Base-by-base conservation (phyloP, 2,888 invertebrate genomes). In the Hirtodrosophila trivittata region DNA sequence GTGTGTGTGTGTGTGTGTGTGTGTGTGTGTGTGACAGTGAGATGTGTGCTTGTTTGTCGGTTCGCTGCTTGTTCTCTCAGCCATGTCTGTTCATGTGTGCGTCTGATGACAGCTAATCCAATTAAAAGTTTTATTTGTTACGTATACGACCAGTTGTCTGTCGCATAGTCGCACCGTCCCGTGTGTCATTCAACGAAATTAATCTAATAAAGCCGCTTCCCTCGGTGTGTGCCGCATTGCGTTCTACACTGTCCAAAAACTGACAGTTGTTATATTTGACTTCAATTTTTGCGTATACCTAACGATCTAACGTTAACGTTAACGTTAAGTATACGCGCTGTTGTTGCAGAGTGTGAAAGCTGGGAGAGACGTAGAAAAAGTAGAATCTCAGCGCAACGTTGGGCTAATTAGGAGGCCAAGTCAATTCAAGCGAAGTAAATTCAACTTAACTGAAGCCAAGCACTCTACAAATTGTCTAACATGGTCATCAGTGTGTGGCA, bases 51-150 rank as follows among this genome's bases (percentile, higher is more conserved):
- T 83, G 73, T 82, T 72, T 76, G 84, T 81, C 75, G 75, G 67
- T 72, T 70, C 62, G 66, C 65, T 85, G 66, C 64, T 66, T 77
- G 72, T 46, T 18, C 66, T 57, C 35, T 50, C 49, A 39, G 51
- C 54, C 55, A 39, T 52, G 39, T 47, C 37, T 58, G 54, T 42
- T 45, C 30, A 21, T 45, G 25, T 62, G 49, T 69, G 66, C 60
- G 67, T 63, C 76, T 74, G 78, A 80, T 73, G 76, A 82, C 72
- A 87, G 80, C 81, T 87, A 88, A 88, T 88, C 88, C 87, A 88
- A 88, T 88, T 88, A 88, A 86, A 88, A 87, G 75, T 88, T 87
- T 86, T 86, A 86, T 86, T 82, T 85, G 78, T 77, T 76, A 74
- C 82, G 75, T 81, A 75, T 75, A 70, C 75, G 72, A 73, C 47